phyloP scores from a whole-genome alignment of 2,888 invertebrate genomes.

The Agrochola circellaris region DNA sequence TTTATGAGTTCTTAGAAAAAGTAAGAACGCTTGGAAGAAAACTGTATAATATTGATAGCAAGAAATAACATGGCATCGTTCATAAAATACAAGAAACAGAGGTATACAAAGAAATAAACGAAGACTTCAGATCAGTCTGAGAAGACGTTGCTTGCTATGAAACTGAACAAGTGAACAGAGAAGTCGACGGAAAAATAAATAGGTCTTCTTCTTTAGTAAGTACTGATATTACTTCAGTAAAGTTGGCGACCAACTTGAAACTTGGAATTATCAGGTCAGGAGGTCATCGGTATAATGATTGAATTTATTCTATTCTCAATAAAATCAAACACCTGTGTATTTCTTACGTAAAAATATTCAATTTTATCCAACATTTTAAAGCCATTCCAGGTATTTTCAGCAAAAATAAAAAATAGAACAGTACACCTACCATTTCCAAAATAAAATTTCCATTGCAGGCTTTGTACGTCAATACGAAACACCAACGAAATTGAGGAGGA shows the following conservation, averaged over 20 bases:
- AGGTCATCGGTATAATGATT: neutral
- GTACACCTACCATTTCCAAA: constrained; percentile 21
- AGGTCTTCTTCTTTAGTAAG: neutral
- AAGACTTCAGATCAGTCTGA: constrained; percentile 6
- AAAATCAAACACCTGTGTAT: neutral
- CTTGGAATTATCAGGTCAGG: neutral
- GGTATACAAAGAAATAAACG: neutral
- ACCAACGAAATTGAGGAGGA: constrained; percentile 66
- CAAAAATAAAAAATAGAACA: constrained; percentile 4
- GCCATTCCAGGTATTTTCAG: neutral
- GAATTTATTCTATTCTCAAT: neutral
- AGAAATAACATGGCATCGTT: neutral
- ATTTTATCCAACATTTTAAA: neutral
- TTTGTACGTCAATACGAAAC: constrained; percentile 50
- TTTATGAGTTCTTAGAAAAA: neutral
- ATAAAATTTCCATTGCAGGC: constrained; percentile 49
- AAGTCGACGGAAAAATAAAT: neutral
- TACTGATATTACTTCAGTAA: neutral
- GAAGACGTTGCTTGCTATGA: neutral
- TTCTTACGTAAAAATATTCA: neutral
- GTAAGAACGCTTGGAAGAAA: neutral
- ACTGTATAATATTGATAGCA: neutral
- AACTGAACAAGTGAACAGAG: neutral
- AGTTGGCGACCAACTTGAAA: neutral
- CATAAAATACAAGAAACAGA: neutral